Base-by-base conservation (phyloP, 2,113 vertebrate species). In the Lutjanus erythropterus region DNA sequence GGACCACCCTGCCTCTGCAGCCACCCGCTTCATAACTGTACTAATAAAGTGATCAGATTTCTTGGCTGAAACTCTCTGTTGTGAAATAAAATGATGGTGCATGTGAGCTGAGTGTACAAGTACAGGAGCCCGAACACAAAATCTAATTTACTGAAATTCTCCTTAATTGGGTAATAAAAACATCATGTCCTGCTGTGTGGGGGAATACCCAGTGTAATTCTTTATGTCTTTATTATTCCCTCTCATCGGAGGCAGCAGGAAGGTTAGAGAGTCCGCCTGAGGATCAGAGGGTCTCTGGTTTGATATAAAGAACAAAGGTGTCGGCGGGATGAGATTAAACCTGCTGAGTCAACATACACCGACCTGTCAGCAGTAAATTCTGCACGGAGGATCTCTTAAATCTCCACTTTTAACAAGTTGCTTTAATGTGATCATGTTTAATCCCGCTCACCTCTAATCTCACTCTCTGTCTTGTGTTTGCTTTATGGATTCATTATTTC, bases 81-180 rank as follows among this genome's bases (percentile, higher is more conserved):
- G 31, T 59, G 0, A 9, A 62, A 41, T 33, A 2, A 78, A 46
- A 79, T 1, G 11, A 27, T 25, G 19, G 52, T 41, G 55, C 67
- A 58, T 56, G 68, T 44, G 69, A 82, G 50, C 39, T 6, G 21
- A 56, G 46, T 44, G 56, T 18, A 23, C 42, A 9, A 58, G 19
- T 2, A n/a, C 25, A 2, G 71, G 19, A 75, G 80, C 15, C 41
- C 23, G 3, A 5, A 1, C 33, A 21, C 53, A 75, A n/a, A 80
- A 86, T 76, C 41, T 52, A 64, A 80, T 79, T 75, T 47, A 61
- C 19, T 49, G 29, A 3, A 35, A 71, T 46, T 33, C 49, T 50
- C 33, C 50, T 31, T 62, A 68, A 76, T 58, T 64, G 50, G 72
- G 58, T 77, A 58, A 83, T 70, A 44, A 78, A 84, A 59, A 18